phyloP scores from a whole-genome alignment of 2,797 vertebrate genomes.

The Gambelia wislizenii region DNA sequence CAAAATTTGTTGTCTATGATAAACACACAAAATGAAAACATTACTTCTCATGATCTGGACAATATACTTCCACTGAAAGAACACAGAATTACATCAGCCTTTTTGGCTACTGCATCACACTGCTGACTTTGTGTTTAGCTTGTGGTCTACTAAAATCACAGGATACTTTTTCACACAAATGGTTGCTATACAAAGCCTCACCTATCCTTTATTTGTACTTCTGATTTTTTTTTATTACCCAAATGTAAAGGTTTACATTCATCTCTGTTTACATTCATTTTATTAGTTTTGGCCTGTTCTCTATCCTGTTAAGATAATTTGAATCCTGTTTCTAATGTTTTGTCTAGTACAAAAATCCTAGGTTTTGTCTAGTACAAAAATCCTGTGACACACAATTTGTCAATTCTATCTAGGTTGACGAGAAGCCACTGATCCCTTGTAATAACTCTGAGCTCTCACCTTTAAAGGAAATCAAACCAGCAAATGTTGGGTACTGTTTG shows the following conservation, averaged over 20 bases:
- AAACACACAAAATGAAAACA: too few species aligned
- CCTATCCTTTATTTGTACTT: not conserved
- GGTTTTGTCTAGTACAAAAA: not conserved
- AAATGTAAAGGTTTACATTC: not conserved
- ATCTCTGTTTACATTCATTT: not conserved
- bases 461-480: not conserved
- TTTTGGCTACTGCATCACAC: too few species aligned
- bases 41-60: too few species aligned
- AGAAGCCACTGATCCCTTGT: too few species aligned
- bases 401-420: too few species aligned
- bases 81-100: too few species aligned
- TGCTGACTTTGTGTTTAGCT: too few species aligned
- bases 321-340: not conserved
- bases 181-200: not conserved
- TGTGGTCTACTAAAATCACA: not conserved
- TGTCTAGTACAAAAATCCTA: not conserved
- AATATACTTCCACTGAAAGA: too few species aligned
- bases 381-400: not conserved
- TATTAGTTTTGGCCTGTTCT: not conserved
- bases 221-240: not conserved
- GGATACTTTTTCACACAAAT: not conserved
- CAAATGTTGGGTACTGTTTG: not conserved
- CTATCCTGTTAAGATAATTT: not conserved
- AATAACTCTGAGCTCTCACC: too few species aligned
- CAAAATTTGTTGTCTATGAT: too few species aligned